Base-by-base conservation (phyloP, 2,113 vertebrate species). In the Neotoma lepida region DNA sequence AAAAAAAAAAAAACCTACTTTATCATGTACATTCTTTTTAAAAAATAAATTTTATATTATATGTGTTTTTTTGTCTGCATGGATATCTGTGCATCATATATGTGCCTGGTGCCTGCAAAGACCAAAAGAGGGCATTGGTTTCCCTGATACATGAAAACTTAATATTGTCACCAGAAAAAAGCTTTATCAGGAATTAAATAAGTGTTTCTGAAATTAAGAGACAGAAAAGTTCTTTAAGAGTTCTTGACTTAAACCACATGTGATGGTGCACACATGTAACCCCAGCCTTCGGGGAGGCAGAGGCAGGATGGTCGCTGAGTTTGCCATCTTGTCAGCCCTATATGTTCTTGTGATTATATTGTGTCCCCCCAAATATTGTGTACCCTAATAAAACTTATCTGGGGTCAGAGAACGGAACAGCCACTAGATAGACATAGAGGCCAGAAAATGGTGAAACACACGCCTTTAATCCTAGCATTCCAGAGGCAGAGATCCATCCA, bases 201-300 rank as follows among this genome's bases (percentile, higher is more conserved):
- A 64, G 35, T 77, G 14, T 30, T 92, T 96, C 91, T 96, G 96
- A 95, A 76, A 84, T 76, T 88, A 91, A 94, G 89, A 92, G 51
- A 86, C 8, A 74, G 1, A 88, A 56, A 94, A 77, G 14, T 82
- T 92, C 51, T 93, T 89, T 90, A 54, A 93, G 86, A 94, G 85
- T 88, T 94, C 46, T 95, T 95, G 26, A 92, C 41, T 90, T 94
- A 54, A 63, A 8, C n/a, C 35, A n/a, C 26, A 3, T 44, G 14
- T 63, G 39, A 14, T 44, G 12, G 54, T 1, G 6, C 44, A n/a
- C 3, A 3, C 82, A 18, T n/a, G 5, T 51, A 49, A 46, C 30
- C 26, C 30, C 30, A 35, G 44, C 44, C 22, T n/a, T 54, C 20
- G 5, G 26, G 26, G 13, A 77, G 44, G 74, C 58, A 68, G 66